Conservation (phyloP, 2,797 vertebrate species). For the Bufotes viridis region DNA sequence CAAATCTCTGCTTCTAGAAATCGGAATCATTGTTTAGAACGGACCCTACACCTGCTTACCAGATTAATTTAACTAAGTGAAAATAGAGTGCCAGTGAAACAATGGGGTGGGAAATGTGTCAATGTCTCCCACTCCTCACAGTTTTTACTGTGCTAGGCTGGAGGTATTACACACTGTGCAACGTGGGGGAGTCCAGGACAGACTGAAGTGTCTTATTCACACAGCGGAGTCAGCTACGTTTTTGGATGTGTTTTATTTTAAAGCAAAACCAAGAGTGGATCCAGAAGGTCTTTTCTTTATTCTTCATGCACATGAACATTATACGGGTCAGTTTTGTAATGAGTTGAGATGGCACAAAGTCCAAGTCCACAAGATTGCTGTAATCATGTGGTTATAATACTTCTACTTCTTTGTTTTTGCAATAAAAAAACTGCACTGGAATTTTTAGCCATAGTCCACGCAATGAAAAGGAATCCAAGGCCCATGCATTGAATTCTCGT, state of each 20-base stretch:
- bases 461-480: too few species aligned
- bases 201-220: background rate
- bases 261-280: background rate
- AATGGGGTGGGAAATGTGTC: conserved; percentile 57
- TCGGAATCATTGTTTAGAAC: conserved; percentile 76
- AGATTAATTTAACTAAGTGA: conserved; percentile 87
- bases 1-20: conserved; percentile 69
- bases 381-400: too few species aligned
- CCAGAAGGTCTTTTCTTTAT: too few species aligned
- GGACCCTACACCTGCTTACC: conserved; percentile 85
- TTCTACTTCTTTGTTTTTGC: too few species aligned
- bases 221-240: background rate
- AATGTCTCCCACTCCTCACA: background rate
- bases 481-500: too few species aligned
- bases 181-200: background rate
- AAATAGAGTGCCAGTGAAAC: conserved; percentile 77
- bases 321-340: too few species aligned
- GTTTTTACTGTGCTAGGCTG: background rate
- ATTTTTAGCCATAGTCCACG: too few species aligned
- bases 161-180: too few species aligned
- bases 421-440: too few species aligned
- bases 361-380: too few species aligned
- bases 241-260: background rate
- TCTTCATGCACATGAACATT: too few species aligned
- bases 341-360: too few species aligned